Base-by-base conservation (phyloP, 2,113 vertebrate genomes). In the Indri indri region DNA sequence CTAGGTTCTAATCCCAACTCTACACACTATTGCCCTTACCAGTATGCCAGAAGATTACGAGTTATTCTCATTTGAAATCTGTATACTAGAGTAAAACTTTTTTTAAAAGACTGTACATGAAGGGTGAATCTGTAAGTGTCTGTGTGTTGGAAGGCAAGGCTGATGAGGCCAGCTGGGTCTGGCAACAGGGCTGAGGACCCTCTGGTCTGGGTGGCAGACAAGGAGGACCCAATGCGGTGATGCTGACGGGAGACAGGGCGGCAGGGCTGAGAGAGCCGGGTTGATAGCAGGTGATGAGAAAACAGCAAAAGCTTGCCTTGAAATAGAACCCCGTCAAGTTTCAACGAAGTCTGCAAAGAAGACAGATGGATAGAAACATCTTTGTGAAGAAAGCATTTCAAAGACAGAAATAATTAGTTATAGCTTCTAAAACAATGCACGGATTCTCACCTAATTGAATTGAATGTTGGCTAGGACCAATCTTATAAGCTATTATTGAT, bases 21-120 rank as follows among this genome's bases (percentile, higher is more conserved):
- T 27, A 1, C 2, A n/a, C 25, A 5, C 8, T 32, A 47, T 12
- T 37, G 1, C 3, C 23, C 11, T 50, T 65, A 2, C n/a, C 5
- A 4, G 5, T 3, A 42, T 20, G 25, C 37, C 10, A 42, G 50
- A 37, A 8, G 12, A 9, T n/a, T 25, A 25, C 34, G 23, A 88
- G 18, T 59, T 40, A 25, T 8, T 10, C 22, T 59, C 61, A 59
- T 34, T 70, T 88, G 65, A 81, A 76, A 52, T 52, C 52, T 17
- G 3, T 50, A 32, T 54, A 27, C 10, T 54, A 17, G 18, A 32
- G 57, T 61, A 16, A 90, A 66, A 68, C 12, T 66, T 61, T 25
- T 30, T 25, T 18, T 25, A 50, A 47, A 71, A 81, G 25, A 32
- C 40, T 66, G 20, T 23, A 37, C 34, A 45, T 20, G 22, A 30